Base-by-base conservation (phyloP, 2,113 vertebrate genomes). In the Centropus unirufus region DNA sequence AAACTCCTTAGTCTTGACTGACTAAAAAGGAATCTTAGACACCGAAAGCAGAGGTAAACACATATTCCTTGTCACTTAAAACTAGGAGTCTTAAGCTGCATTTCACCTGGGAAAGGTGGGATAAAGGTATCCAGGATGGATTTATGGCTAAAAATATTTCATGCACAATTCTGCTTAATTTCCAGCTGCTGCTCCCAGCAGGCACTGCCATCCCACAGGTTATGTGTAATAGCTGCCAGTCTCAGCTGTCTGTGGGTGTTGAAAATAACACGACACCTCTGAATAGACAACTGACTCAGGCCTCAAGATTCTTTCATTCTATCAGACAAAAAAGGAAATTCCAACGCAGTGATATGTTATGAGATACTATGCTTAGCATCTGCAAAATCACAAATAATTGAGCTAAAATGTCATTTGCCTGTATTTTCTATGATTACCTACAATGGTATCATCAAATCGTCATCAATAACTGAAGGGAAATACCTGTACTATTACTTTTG, bases 241-340 rank as follows among this genome's bases (percentile, higher is more conserved):
- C 87, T 96, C 84, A 94, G 70, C 55, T 85, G 0, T 24, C 70
- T 66, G 70, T 94, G 62, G 92, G 90, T 0, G 17, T 69, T 87
- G 49, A 49, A 76, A 87, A 94, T 69, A 93, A 73, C 36, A 40
- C 58, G 78, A 85, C 55, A 91, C 27, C 18, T 90, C 49, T 94
- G 78, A 89, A 76, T 0, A 94, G 23, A 44, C 78, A 91, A 24
- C 62, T 87, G 75, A 93, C 70, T 94, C 82, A 96, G 78, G 36
- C 30, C 14, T 72, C 40, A 18, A 90, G 54, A 69, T 83, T 72
- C 52, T 49, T 89, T 90, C 67, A 83, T 24, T 14, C 47, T 67
- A 29, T 74, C 22, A 83, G 83, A 83, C 20, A 70, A 47, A 73
- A 80, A 87, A 46, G 6, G 21, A 83, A 93, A 93, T 61, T 87